Conservation (phyloP, 2,888 invertebrate species). For the Ectemnius lituratus region DNA sequence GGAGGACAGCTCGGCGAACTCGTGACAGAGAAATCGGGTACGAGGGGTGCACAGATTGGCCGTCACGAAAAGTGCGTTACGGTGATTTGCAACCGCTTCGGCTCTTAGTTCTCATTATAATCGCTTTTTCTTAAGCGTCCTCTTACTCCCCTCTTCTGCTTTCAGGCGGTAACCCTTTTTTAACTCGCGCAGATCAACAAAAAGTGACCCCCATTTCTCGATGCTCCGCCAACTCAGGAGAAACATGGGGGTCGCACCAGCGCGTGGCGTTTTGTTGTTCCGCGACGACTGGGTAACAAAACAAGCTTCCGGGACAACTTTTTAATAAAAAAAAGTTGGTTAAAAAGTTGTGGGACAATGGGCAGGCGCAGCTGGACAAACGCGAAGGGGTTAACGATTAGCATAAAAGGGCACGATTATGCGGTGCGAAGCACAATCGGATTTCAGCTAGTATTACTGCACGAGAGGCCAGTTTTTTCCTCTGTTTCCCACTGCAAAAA, state of each 20-base stretch:
- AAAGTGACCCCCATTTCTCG: conserved; percentile 41
- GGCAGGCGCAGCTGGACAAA: conserved; percentile 73
- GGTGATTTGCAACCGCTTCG: conserved; percentile 61
- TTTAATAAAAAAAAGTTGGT: conserved; percentile 38
- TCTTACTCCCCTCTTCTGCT: conserved; percentile 22
- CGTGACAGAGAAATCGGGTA: not conserved
- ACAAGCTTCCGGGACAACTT: conserved; percentile 47
- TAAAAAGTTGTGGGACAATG: conserved; percentile 62
- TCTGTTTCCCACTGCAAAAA: conserved; percentile 31
- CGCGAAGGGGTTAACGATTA: conserved; percentile 75
- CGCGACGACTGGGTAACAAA: conserved; percentile 39
- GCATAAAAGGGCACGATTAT: conserved; percentile 75
- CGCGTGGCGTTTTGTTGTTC: conserved; percentile 55
- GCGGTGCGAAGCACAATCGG: conserved; percentile 60
- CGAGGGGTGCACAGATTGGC: conserved; percentile 22
- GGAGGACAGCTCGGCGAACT: no score
- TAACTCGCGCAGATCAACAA: conserved; percentile 23
- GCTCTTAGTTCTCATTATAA: conserved; percentile 46
- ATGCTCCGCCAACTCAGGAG: not conserved
- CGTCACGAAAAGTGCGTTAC: conserved; percentile 38
- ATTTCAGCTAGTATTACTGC: conserved; percentile 26
- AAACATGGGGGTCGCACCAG: conserved; percentile 37
- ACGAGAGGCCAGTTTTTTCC: conserved; percentile 46
- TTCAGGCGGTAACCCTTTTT: conserved; percentile 40
- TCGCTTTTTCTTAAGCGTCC: conserved; percentile 18